Evolutionary conservation across 2,888 invertebrate species (phyloP), one percentile per base, ranked within the genome.

Genomic region (Cephonodes hylas): DNA sequence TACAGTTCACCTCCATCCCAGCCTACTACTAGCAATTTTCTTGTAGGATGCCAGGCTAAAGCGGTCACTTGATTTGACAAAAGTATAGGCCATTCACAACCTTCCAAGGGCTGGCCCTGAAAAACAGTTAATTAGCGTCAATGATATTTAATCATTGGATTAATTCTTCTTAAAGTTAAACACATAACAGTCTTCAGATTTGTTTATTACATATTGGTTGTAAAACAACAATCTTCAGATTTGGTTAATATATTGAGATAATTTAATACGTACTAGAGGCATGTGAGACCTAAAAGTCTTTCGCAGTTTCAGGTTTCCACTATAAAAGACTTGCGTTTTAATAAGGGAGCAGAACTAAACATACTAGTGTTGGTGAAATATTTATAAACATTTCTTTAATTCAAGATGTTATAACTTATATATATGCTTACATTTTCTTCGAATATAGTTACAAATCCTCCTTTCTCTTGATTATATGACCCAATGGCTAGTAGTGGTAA

Each of bases 1-100:
- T 95, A 94, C 4, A 99, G 93, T 79, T 98, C 97, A 7, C 99
- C 99, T 77, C 96, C 97, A 88, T 98, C 98, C 97, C 98, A 99
- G 3, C 97, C 98, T 45, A 96, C 96, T 1, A 96, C 96, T 59
- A 99, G 86, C 63, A 97, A 93, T 62, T 95, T 95, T 77, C 96
- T 94, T 59, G 95, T 95, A 0, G 99, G 98, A 87, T 99, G 99
- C 99, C 99, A 99, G 2, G 95, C 94, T 38, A 98, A 83, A 1
- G 96, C 95, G 15, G 97, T 96, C 0, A 96, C 96, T 92, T 97
- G 97, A 59, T 96, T 96, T 15, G 95, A 95, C 23, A 95, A 85
- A 75, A 97, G 95, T 48, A 95, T 94, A 1, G 96, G 95, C 85
- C 95, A 96, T 60, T 95, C 96, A 42, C 96, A 94, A 75, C 96